Percentiles rank a stretch among this genome's conserved stretches.
These are phyloP conservation scores for Zonitis immaculata DNA, from an alignment of 2,888 invertebrate genomes.

Conservation along the genomic window DNA sequence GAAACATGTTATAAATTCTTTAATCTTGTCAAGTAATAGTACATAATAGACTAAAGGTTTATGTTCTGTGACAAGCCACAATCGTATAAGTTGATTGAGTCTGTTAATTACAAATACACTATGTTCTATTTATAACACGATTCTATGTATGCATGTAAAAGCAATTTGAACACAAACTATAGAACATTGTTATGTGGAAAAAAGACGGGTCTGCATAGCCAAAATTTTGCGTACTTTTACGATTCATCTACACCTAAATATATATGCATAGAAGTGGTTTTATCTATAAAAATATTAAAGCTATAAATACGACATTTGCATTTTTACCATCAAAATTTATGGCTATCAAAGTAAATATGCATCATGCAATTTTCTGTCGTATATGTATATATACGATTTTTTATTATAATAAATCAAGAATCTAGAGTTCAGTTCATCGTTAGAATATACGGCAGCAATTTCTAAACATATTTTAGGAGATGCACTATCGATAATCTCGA, in stretches of 20 bases:
- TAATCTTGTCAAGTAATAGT: slow-evolving; percentile 18
- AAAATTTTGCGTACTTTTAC: neutral
- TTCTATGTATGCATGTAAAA: neutral
- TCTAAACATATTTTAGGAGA: too few species aligned
- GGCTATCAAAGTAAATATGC: too few species aligned
- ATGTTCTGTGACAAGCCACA: slow-evolving; percentile 17
- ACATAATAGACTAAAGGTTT: slow-evolving; percentile 16
- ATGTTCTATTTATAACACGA: slow-evolving; percentile 1
- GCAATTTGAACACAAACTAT: too few species aligned
- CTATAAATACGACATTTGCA: neutral
- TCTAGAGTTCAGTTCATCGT: too few species aligned
- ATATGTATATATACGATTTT: too few species aligned
- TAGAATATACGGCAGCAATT: too few species aligned
- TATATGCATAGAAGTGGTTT: too few species aligned
- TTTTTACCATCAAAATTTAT: neutral
- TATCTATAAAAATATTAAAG: too few species aligned
- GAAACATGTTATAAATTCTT: slow-evolving; percentile 23
- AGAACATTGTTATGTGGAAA: too few species aligned
- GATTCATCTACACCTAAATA: neutral
- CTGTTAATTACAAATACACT: slow-evolving; percentile 18
- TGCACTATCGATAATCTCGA: too few species aligned
- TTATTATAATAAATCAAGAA: too few species aligned
- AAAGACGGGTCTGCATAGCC: neutral
- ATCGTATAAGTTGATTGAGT: slow-evolving; percentile 25
- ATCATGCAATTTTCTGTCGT: slow-evolving; percentile 4